A percentile compares a stretch with the other conserved stretches of the same genome.
Conservation (phyloP, 2,113 vertebrate genomes). For the Ovis aries region DNA sequence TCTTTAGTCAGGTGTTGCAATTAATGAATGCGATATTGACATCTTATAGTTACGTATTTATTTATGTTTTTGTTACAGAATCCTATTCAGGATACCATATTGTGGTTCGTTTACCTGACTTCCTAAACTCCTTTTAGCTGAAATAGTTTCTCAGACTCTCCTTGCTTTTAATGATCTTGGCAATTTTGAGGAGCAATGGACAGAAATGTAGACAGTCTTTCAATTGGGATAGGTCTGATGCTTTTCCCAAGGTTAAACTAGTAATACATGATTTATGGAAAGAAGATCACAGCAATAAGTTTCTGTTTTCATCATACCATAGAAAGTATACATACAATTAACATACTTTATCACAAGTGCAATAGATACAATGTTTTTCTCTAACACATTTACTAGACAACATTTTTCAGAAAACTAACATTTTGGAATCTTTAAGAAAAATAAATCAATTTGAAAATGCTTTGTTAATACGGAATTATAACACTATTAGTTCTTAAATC, state of each 20-base stretch:
- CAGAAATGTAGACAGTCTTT: neutral
- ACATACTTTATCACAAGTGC: neutral
- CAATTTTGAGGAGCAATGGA: neutral
- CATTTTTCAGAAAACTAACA: neutral
- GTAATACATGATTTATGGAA: neutral
- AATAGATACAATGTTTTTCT: neutral
- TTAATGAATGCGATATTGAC: neutral
- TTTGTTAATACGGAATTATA: neutral
- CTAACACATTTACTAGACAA: neutral
- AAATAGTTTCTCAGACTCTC: neutral
- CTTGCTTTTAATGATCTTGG: neutral
- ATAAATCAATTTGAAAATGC: neutral
- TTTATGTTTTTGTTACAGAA: neutral
- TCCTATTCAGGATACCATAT: neutral
- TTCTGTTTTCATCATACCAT: neutral
- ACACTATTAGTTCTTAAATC: neutral
- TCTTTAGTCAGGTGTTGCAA: neutral
- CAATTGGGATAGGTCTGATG: neutral
- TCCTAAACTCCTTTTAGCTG: neutral
- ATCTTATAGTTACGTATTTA: neutral
- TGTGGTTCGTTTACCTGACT: neutral
- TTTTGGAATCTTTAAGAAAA: neutral
- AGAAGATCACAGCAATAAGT: neutral
- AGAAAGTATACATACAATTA: neutral
- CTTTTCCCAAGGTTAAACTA: neutral